A percentile compares a stretch with the other conserved stretches of the same genome.
Conservation (phyloP, 1,140 invertebrate species). For the Camponotus vicinus region DNA sequence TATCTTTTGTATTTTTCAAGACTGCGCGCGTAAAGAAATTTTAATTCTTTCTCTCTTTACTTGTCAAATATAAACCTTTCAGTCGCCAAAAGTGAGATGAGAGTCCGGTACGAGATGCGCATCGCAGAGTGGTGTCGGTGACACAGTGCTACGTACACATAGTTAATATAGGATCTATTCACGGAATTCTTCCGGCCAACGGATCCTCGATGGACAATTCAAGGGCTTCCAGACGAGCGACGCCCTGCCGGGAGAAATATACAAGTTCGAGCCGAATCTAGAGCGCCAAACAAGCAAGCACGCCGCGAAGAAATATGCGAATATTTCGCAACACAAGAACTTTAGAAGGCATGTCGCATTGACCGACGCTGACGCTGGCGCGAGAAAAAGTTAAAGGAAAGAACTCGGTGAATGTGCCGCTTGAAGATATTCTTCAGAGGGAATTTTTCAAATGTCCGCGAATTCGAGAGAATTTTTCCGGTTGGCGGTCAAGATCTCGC, state of each 20-base stretch:
- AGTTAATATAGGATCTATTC: constrained; percentile 47
- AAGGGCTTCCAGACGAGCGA: not conserved
- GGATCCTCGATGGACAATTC: constrained; percentile 19
- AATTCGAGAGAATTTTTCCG: constrained; percentile 52
- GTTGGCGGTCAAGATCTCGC: constrained; percentile 27
- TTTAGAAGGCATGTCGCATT: not conserved
- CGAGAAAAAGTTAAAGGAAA: constrained; percentile 50
- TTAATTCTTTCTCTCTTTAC: too few relatives aligned
- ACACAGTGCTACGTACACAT: constrained; percentile 78
- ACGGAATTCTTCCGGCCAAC: not conserved
- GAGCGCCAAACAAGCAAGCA: constrained; percentile 22
- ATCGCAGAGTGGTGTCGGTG: constrained; percentile 80
- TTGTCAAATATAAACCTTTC: too few relatives aligned
- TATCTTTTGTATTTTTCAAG: not conserved
- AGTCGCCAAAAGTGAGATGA: constrained; percentile 13
- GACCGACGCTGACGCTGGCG: constrained; percentile 14
- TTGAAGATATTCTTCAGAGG: constrained; percentile 39
- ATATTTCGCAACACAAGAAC: not conserved
- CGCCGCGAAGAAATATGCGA: not conserved
- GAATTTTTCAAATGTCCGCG: constrained; percentile 36
- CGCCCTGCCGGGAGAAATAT: constrained; percentile 5
- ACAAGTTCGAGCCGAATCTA: constrained; percentile 32
- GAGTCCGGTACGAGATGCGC: constrained; percentile 83
- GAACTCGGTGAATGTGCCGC: constrained; percentile 17
- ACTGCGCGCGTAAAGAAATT: not conserved